Base-by-base conservation (phyloP, 2,113 vertebrate genomes). In the Butorides virescens region DNA sequence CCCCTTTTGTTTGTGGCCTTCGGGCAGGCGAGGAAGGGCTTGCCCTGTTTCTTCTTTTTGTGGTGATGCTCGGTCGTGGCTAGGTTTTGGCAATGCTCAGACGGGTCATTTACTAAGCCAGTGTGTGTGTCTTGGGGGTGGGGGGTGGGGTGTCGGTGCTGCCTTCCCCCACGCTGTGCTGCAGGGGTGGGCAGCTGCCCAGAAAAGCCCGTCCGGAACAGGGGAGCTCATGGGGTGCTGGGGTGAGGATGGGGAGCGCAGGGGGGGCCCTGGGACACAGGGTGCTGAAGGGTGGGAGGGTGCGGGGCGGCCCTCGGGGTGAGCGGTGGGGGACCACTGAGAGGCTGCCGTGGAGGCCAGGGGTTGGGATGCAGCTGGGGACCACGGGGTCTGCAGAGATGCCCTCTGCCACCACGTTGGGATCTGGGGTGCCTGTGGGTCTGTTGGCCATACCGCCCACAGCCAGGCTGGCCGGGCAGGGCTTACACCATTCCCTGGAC, bases 121-220 rank as follows among this genome's bases (percentile, higher is more conserved):
- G 0, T 16, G 34, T 25, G 49, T 21, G 4, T 46, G n/a, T 53
- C 37, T 15, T n/a, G n/a, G n/a, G n/a, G n/a, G n/a, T n/a, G n/a
- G 3, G 8, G 10, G 44, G 46, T 17, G 16, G 18, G 47, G 47
- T 9, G 47, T 84, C 0, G 0, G 34, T 71, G 50, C 55, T 75
- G n/a, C 15, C 7, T 59, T 56, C 17, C 13, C 29, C 34, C 15
- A 2, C 3, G 1, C 58, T 16, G 14, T 0, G 0, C 63, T 77
- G 44, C 46, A 36, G 29, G 27, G 20, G 3, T 37, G 23, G 36
- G 16, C 39, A 42, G n/a, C 46, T 86, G 50, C 52, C 46, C 52
- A 27, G 4, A 61, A 55, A 23, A 82, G 15, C 14, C 17, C 11
- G 2, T 46, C 49, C 6, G 11, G 53, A 55, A 36, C 29, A 37